Evolutionary conservation across 1,140 invertebrate genomes (phyloP).

Genomic region (Brachionus calyciflorus): DNA sequence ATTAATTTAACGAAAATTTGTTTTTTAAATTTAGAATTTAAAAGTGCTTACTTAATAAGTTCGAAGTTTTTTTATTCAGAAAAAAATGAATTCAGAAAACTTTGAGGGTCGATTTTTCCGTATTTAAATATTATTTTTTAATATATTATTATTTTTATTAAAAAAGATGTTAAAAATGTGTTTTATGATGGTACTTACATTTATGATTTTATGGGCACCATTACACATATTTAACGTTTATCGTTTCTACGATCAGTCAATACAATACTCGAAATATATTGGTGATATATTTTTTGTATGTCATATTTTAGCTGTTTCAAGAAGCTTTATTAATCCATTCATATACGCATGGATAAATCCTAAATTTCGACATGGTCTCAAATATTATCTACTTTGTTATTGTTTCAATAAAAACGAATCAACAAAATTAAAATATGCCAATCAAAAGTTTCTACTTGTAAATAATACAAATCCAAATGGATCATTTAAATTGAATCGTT

Average conservation of each 20-base stretch:
- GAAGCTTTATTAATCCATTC: slow-evolving; percentile 37
- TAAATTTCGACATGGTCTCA: not conserved
- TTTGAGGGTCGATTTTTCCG: not conserved
- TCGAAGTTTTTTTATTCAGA: too few relatives aligned
- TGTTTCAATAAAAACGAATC: slow-evolving; percentile 1
- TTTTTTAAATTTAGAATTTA: too few relatives aligned
- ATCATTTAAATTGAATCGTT: too few relatives aligned
- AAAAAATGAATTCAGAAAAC: too few relatives aligned
- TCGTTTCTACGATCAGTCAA: slow-evolving; percentile 15
- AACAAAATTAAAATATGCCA: slow-evolving; percentile 1
- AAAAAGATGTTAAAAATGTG: slow-evolving; percentile 46
- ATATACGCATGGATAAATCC: slow-evolving; percentile 30
- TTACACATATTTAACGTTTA: slow-evolving; percentile 38
- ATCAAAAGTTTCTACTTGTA: not conserved
- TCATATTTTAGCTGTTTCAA: slow-evolving; percentile 33
- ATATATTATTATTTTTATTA: not conserved
- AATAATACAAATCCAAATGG: not conserved
- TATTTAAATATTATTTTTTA: not conserved
- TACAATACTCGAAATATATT: not conserved
- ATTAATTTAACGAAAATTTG: too few relatives aligned
- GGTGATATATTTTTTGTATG: slow-evolving; percentile 29
- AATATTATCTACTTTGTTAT: not conserved
- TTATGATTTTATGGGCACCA: slow-evolving; percentile 42
- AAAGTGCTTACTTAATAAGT: too few relatives aligned
- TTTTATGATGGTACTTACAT: slow-evolving; percentile 39